These are phyloP conservation scores for Danionella dracula DNA, from an alignment of 2,797 vertebrate species.

Conservation along the genomic window DNA sequence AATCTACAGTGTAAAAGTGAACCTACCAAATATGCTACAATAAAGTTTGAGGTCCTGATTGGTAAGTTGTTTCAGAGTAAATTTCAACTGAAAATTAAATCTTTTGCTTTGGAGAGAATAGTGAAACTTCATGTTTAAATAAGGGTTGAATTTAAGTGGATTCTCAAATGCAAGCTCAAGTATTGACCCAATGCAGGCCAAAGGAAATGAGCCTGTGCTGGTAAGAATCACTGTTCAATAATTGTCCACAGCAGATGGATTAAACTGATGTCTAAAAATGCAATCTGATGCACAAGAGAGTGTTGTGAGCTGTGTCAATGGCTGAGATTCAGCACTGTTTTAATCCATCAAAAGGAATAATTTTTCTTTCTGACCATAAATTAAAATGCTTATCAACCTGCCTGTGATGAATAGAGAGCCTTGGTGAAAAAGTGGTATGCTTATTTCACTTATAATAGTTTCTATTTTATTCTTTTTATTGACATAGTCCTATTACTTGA, in stretches of 20 bases:
- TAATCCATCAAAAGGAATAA: not conserved
- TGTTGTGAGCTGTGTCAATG: not conserved
- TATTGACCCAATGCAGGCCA: conserved; percentile 16
- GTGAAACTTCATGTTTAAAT: conserved; percentile 10
- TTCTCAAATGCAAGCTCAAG: not conserved
- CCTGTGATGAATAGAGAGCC: not conserved
- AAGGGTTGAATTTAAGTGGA: conserved; percentile 29
- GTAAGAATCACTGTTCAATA: conserved; percentile 22
- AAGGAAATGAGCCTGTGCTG: conserved; percentile 16
- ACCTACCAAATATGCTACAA: no score
- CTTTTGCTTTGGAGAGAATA: no score
- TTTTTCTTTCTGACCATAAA: not conserved
- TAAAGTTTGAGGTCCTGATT: no score
- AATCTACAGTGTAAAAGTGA: no score
- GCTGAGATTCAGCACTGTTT: not conserved
- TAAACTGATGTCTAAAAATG: conserved; percentile 7
- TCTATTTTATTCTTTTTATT: no score
- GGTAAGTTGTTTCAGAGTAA: no score
- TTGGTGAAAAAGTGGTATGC: not conserved
- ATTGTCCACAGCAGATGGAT: conserved; percentile 18
- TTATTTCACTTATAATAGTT: not conserved
- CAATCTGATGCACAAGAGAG: not conserved
- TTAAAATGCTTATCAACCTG: not conserved
- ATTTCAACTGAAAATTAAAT: no score
- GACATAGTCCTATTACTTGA: no score